Base-by-base conservation (phyloP, 2,888 invertebrate species). In the Lepetodrilus schrolli region DNA sequence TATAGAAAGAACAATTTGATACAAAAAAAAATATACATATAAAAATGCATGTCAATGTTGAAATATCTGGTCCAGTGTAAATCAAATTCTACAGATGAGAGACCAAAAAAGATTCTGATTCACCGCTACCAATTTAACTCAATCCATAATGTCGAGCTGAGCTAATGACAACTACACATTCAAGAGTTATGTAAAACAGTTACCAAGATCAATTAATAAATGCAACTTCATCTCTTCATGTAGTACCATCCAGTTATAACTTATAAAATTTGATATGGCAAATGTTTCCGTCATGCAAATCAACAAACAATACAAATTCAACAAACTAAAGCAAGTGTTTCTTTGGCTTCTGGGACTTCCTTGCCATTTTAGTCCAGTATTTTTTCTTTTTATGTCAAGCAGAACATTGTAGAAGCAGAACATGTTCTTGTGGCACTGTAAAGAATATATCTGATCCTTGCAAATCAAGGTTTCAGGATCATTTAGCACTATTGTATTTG, bases 331-430 rank as follows among this genome's bases (percentile, higher is more conserved):
- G 8, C 65, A 66, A 34, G n/a, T 26, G 21, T 23, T 30, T 58
- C 58, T 58, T 58, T 58, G 58, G 58, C 58, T 30, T 58, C 10
- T 58, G 26, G 51, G 21, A 34, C 58, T 58, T 30, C 17, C 34
- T 30, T 58, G 58, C 58, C 58, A 58, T 58, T 58, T 58, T 17
- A 17, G 43, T 43, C n/a, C 43, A 43, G 43, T 43, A 17, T 43
- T 43, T 43, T 13, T 43, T 43, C 13, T 13, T 17, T 17, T 17
- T 17, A 17, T 43, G 13, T 17, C 43, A 43, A 17, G 43, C 43
- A 43, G 8, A 43, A 43, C n/a, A 17, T 43, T 43, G 13, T 3
- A 38, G 17, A 17, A 17, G 43, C n/a, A 43, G 43, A 43, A 8
- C 43, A 43, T 17, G 43, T 17, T 43, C 13, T 13, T 17, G 17